Evolutionary conservation across 2,113 vertebrate species (phyloP).

Genomic region (Tragelaphus scriptus): DNA sequence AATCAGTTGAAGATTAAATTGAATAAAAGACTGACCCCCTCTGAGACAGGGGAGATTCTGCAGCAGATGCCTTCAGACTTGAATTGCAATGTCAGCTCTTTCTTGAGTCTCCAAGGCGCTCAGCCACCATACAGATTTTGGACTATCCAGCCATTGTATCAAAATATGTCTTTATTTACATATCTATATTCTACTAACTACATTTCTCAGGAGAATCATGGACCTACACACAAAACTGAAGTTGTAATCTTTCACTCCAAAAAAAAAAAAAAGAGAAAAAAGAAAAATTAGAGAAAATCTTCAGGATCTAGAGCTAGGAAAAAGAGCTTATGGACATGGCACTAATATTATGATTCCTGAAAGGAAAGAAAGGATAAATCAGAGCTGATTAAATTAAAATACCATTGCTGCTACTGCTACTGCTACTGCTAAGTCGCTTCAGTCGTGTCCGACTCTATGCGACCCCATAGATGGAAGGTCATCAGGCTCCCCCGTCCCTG

Average conservation of each 20-base stretch:
- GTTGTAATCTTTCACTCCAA: neutral
- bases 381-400: neutral
- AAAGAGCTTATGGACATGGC: neutral
- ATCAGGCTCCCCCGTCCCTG: too few relatives aligned
- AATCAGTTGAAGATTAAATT: neutral
- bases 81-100: neutral
- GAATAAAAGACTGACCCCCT: neutral
- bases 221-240: neutral
- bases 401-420: too few relatives aligned
- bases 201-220: neutral
- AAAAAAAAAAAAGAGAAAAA: neutral
- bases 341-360: neutral
- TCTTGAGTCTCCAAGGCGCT: neutral
- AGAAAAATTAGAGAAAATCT: neutral
- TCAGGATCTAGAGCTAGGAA: neutral
- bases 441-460: too few relatives aligned
- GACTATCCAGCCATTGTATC: neutral
- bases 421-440: too few relatives aligned
- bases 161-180: neutral
- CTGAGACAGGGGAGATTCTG: neutral
- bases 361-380: neutral
- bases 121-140: neutral
- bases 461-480: too few relatives aligned
- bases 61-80: neutral
- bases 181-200: neutral